Evolutionary conservation across 2,113 vertebrate species (phyloP).

Genomic region (Platichthys stellatus): DNA sequence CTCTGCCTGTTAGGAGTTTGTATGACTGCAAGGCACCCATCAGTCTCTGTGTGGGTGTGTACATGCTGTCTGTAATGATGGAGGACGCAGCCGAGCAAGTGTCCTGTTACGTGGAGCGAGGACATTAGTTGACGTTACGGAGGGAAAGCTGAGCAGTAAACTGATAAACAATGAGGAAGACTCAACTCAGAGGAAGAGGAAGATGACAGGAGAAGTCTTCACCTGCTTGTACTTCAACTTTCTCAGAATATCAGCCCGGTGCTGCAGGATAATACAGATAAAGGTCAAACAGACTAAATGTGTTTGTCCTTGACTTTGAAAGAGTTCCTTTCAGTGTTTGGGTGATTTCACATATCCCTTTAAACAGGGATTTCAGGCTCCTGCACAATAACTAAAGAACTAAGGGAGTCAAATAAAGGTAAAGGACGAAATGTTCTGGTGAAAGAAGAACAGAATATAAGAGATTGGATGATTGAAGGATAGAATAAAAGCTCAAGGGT

Average conservation of each 20-base stretch:
- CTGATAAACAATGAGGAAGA: slow-evolving; percentile 25
- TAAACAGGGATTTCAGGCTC: no score
- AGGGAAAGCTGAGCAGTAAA: slow-evolving; percentile 23
- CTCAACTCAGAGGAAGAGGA: slow-evolving; percentile 1
- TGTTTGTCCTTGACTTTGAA: no score
- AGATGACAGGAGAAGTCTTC: slow-evolving; percentile 7
- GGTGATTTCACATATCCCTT: no score
- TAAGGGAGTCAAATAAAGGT: not conserved
- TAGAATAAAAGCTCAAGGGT: not conserved
- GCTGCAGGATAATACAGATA: not conserved
- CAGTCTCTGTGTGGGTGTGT: slow-evolving; percentile 8
- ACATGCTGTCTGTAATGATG: slow-evolving; percentile 19
- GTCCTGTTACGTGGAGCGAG: slow-evolving; percentile 34
- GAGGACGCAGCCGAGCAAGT: slow-evolving; percentile 11
- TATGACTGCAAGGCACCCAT: not conserved
- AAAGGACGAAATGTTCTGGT: not conserved
- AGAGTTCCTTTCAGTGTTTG: no score
- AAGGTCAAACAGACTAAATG: not conserved
- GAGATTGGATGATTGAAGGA: not conserved
- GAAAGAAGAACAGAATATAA: not conserved
- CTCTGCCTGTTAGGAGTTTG: not conserved
- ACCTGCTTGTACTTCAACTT: no score
- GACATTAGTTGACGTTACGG: slow-evolving; percentile 19
- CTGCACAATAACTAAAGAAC: no score
- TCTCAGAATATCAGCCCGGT: not conserved